phyloP scores from a whole-genome alignment of 92 coral and sea anemone species.

The Siderastrea radians region DNA sequence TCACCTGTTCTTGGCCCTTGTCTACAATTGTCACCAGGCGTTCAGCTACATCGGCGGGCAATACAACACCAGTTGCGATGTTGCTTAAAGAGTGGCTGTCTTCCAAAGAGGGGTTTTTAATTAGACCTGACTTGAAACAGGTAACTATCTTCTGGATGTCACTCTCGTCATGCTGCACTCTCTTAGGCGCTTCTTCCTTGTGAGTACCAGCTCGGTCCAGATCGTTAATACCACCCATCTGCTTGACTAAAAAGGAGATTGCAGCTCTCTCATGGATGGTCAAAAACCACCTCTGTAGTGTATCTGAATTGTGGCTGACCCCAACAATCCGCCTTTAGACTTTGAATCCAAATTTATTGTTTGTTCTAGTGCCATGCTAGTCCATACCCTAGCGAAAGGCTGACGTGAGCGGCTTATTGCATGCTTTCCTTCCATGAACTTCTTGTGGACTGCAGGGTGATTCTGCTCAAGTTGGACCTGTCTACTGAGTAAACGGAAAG shows the following conservation, averaged over 20 bases:
- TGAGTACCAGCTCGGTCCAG: constrained; percentile 25
- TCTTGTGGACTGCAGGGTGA: constrained; percentile 43
- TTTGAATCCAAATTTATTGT: constrained; percentile 48
- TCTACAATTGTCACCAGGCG: not conserved
- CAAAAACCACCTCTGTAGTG: constrained; percentile 55
- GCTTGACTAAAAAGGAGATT: constrained; percentile 45
- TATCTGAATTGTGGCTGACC: constrained; percentile 40
- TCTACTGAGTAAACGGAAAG: constrained; percentile 62
- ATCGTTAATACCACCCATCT: constrained; percentile 39
- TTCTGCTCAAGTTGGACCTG: constrained; percentile 24
- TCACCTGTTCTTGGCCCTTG: constrained; percentile 35
- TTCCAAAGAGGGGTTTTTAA: constrained; percentile 27
- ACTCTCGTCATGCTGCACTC: constrained; percentile 54
- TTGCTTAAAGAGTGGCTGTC: not conserved
- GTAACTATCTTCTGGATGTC: constrained; percentile 51
- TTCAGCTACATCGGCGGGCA: constrained; percentile 45
- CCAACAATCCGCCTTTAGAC: constrained; percentile 54
- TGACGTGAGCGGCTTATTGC: constrained; percentile 44
- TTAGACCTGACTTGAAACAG: constrained; percentile 50
- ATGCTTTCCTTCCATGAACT: constrained; percentile 43
- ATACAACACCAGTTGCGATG: constrained; percentile 61
- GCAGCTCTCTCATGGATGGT: constrained; percentile 58
- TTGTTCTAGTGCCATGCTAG: constrained; percentile 65
- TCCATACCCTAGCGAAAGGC: constrained; percentile 39
- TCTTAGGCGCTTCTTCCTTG: constrained; percentile 50